A percentile compares a stretch with the other conserved stretches of the same genome.
These are phyloP conservation scores for Chloebia gouldiae DNA, from an alignment of 2,113 vertebrate species.

Conservation along the genomic window DNA sequence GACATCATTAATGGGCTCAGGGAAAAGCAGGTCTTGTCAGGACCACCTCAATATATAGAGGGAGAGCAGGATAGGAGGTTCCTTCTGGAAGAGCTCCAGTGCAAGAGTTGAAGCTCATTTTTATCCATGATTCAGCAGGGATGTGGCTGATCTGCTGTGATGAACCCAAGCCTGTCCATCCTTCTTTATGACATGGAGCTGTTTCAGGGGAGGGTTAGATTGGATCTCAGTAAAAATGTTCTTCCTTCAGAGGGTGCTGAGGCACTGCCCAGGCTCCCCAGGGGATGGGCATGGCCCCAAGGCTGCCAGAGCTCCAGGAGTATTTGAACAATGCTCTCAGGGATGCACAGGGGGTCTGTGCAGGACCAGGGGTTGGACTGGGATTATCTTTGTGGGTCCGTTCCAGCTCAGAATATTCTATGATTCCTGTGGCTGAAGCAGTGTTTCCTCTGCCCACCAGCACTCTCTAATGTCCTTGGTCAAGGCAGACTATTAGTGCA, in stretches of 20 bases:
- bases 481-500: background rate
- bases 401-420: background rate
- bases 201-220: fast-evolving
- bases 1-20: background rate
- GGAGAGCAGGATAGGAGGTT: background rate
- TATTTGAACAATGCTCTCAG: fast-evolving
- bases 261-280: background rate
- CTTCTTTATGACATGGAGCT: background rate
- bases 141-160: background rate
- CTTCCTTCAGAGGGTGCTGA: background rate
- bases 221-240: fast-evolving
- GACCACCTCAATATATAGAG: background rate
- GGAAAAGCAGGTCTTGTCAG: background rate
- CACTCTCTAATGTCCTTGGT: background rate
- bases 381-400: background rate
- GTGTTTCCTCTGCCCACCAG: background rate
- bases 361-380: background rate
- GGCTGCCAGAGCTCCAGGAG: background rate
- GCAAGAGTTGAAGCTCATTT: background rate
- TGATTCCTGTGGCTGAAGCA: background rate
- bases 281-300: fast-evolving
- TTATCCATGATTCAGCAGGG: background rate
- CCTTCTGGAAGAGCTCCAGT: background rate
- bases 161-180: background rate
- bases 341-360: background rate